Conservation (phyloP, 2,113 vertebrate species). For the Empidonax alnorum region DNA sequence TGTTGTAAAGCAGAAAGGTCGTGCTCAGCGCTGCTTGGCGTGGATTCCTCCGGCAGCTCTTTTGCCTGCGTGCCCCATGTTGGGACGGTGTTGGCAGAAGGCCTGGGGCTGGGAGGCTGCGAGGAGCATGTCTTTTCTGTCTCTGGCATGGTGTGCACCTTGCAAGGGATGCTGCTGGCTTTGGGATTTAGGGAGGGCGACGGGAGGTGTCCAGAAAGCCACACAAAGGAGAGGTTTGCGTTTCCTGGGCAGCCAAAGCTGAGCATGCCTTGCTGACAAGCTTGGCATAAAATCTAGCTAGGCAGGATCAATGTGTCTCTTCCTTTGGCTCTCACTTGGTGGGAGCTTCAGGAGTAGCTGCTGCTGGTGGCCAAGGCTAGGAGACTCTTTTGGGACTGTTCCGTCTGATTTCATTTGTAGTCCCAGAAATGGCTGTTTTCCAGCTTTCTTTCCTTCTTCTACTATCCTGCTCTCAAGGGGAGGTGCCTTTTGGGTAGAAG, state of each 20-base stretch:
- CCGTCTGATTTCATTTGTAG: not conserved
- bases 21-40: slow-evolving; percentile 27
- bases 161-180: not conserved
- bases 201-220: not conserved
- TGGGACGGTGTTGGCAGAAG: not conserved
- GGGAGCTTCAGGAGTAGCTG: not conserved
- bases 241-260: not conserved
- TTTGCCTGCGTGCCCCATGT: slow-evolving; percentile 27
- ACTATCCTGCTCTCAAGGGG: not conserved
- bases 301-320: not conserved
- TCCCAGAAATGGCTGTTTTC: not conserved
- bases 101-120: not conserved
- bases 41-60: slow-evolving; percentile 51
- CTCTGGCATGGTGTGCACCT: not conserved
- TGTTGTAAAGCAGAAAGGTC: slow-evolving; percentile 55
- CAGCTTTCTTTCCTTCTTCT: slow-evolving; percentile 4
- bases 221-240: not conserved
- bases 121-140: not conserved
- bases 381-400: not conserved
- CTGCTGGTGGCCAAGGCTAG: not conserved
- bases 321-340: not conserved
- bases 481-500: not conserved
- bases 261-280: not conserved
- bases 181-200: not conserved
- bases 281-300: not conserved